phyloP scores from a whole-genome alignment of 2,888 invertebrate genomes.

The Paralinhomoeus sp. region DNA sequence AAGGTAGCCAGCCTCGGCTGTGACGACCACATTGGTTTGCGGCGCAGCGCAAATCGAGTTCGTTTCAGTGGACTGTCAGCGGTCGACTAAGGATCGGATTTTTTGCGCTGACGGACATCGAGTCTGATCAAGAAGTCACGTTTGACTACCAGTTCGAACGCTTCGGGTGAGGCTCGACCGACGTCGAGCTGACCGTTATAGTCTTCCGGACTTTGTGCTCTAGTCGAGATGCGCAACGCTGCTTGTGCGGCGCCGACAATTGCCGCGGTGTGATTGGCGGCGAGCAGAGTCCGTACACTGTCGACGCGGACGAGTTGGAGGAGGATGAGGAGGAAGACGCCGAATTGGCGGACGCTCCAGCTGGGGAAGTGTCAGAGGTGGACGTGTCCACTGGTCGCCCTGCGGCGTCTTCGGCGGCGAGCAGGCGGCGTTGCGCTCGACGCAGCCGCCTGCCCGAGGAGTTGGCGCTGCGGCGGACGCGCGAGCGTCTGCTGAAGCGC shows the following conservation, averaged over 20 bases:
- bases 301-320: too few species aligned
- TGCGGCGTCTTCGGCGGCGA: too few species aligned
- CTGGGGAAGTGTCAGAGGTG: too few species aligned
- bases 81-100: slow-evolving; percentile 76
- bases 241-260: slow-evolving; percentile 64
- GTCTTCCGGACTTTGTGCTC: slow-evolving; percentile 6
- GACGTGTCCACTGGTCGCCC: too few species aligned
- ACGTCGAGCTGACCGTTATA: neutral
- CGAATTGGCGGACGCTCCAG: too few species aligned
- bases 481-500: slow-evolving; percentile 45
- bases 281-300: too few species aligned
- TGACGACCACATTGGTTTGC: too few species aligned
- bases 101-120: slow-evolving; percentile 61
- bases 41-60: too few species aligned
- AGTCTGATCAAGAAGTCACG: slow-evolving; percentile 75
- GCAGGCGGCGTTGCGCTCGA: too few species aligned
- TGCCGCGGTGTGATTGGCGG: slow-evolving; percentile 83
- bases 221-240: slow-evolving; percentile 81
- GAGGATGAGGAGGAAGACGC: too few species aligned
- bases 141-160: slow-evolving; percentile 95
- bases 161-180: slow-evolving; percentile 47
- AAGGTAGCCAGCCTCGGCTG: slow-evolving; percentile 36
- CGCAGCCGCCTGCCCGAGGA: too few species aligned
- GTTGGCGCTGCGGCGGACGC: neutral
- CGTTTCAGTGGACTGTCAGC: slow-evolving; percentile 34